Base-by-base conservation (phyloP, 2,888 invertebrate species). In the Ormia ochracea region DNA sequence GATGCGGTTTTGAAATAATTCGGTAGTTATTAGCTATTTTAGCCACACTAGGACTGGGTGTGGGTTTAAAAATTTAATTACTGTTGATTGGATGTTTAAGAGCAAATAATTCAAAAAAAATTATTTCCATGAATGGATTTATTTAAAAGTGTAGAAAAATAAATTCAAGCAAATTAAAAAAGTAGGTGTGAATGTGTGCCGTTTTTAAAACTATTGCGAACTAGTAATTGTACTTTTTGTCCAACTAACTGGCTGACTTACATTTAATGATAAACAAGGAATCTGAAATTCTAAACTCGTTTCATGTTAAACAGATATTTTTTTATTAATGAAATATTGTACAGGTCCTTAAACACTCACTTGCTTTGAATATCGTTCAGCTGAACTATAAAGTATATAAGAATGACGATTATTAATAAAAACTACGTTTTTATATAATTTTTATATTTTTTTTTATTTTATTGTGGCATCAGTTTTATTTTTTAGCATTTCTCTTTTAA, bases 11-110 rank as follows among this genome's bases (percentile, higher is more conserved):
- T 75, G n/a, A 68, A 83, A 82, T 84, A 83, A n/a, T 87, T 86
- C 86, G 85, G 84, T 83, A 84, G 80, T 86, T 87, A 86, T 87
- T 86, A 86, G 86, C 86, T 83, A 83, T 82, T 85, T 83, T 83
- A 82, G 84, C 87, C 86, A 84, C 86, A 85, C 82, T 68, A 72
- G 72, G 68, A 66, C 72, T 56, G 76, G 36, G 48, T 69, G 68
- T 36, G 76, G 73, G 76, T 76, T 68, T 80, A 73, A 76, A 48
- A 76, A 63, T 80, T 80, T 76, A 80, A 80, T 80, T 76, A 80
- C 80, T 76, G 43, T 63, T 45, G 63, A 63, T 76, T 80, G 72
- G 76, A 68, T 76, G 76, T 80, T 76, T 72, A 31, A 63, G 56
- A 63, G 38, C 52, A 77, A 77, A 70, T 77, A 69, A 77, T 70